Evolutionary conservation across 2,113 vertebrate genomes (phyloP).

Genomic region (Dicerorhinus sumatrensis): DNA sequence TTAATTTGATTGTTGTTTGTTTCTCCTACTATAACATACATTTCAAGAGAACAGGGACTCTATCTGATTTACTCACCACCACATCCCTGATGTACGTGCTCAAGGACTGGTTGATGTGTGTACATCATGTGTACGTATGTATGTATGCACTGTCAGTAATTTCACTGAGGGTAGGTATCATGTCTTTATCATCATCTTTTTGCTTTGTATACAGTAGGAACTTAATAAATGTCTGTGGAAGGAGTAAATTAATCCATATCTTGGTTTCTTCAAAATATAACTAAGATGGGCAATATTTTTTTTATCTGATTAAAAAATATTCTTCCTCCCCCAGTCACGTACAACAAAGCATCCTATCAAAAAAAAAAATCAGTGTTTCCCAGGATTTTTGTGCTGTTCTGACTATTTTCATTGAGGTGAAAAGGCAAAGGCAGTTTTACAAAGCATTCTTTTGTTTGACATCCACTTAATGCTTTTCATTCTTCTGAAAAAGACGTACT

Average conservation of each 20-base stretch:
- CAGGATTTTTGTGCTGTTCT: slow-evolving; percentile 25
- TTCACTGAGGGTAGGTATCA: background rate
- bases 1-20: background rate
- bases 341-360: background rate
- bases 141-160: background rate
- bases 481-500: slow-evolving; percentile 2
- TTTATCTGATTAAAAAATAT: slow-evolving; percentile 45
- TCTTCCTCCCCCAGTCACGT: background rate
- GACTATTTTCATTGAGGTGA: background rate
- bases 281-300: background rate
- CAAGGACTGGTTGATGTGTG: background rate
- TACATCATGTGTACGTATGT: background rate
- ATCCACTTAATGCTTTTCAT: background rate
- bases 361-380: slow-evolving; percentile 23
- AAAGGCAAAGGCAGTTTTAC: background rate
- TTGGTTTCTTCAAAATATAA: slow-evolving; percentile 51
- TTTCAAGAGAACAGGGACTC: background rate
- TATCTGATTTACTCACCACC: background rate
- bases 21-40: background rate
- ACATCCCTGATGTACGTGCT: background rate
- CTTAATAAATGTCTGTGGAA: slow-evolving; percentile 10
- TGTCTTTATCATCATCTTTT: background rate
- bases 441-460: slow-evolving; percentile 32
- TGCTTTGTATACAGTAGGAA: background rate
- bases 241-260: background rate